Percentiles rank a stretch among this genome's conserved stretches.
phyloP scores from a whole-genome alignment of 2,888 invertebrate genomes.

The Matsumyia berberina region DNA sequence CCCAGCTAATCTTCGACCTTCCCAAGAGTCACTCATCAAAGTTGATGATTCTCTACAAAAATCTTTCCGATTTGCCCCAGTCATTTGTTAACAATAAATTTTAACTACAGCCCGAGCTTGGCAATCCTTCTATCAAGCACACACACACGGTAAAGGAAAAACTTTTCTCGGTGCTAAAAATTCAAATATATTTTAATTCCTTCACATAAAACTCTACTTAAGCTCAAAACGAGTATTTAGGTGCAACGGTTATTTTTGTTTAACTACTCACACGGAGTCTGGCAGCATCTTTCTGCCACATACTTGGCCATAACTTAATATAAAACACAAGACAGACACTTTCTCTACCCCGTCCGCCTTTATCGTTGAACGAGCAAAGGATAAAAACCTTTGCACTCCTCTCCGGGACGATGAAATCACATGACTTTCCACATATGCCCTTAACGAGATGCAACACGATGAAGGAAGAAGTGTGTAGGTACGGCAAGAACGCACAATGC shows the following conservation, averaged over 20 bases:
- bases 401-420: constrained; percentile 66
- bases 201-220: constrained; percentile 63
- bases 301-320: constrained; percentile 63
- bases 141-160: constrained; percentile 8
- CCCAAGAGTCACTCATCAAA: neutral
- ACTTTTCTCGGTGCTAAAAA: constrained; percentile 38
- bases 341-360: constrained; percentile 18
- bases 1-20: too few species aligned
- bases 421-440: constrained; percentile 76
- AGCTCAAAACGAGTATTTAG: constrained; percentile 67
- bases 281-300: constrained; percentile 57
- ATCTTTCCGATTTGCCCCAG: neutral
- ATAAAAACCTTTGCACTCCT: constrained; percentile 19
- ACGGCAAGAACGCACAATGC: constrained; percentile 64
- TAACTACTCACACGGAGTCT: constrained; percentile 68
- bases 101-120: neutral
- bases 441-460: constrained; percentile 64
- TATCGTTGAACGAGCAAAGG: constrained; percentile 30
- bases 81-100: constrained; percentile 10
- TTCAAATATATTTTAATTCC: constrained; percentile 67
- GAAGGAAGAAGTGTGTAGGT: constrained; percentile 39
- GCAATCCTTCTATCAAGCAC: neutral
- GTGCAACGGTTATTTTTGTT: constrained; percentile 58
- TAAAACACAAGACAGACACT: constrained; percentile 53
- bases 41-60: neutral